Evolutionary conservation across 2,113 vertebrate genomes (phyloP).

Genomic region (Chloropsis cyanopogon): DNA sequence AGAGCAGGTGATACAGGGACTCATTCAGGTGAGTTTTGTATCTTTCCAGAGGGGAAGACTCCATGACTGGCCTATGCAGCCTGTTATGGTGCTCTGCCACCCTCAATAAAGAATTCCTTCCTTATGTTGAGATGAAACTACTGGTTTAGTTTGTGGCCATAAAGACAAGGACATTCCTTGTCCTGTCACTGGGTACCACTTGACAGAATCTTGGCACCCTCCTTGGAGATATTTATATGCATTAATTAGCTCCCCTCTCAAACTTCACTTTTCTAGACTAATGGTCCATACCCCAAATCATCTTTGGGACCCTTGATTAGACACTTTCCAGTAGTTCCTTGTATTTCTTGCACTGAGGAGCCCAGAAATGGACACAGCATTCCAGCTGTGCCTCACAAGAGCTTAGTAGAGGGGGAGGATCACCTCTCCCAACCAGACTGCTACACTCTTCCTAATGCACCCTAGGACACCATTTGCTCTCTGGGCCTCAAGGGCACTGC

Average conservation of each 20-base stretch:
- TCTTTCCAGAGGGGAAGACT: background rate
- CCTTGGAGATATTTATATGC: background rate
- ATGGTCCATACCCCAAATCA: too few relatives aligned
- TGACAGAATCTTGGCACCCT: background rate
- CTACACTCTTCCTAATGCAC: background rate
- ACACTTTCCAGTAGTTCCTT: background rate
- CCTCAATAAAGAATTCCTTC: background rate
- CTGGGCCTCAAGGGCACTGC: background rate
- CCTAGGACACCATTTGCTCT: too few relatives aligned
- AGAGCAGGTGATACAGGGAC: background rate
- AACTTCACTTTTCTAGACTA: background rate
- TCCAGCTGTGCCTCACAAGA: rapidly evolving
- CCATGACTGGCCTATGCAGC: too few relatives aligned
- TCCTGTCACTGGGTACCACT: too few relatives aligned
- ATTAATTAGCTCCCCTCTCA: background rate
- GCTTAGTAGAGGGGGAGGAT: background rate
- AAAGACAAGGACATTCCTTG: background rate
- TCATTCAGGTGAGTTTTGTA: background rate
- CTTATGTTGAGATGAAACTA: background rate
- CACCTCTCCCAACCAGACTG: background rate
- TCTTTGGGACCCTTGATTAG: too few relatives aligned
- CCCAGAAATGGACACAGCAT: background rate
- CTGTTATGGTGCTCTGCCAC: background rate
- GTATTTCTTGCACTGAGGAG: too few relatives aligned
- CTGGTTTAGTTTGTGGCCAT: background rate